Base-by-base conservation (phyloP, 2,888 invertebrate genomes). In the Bombylius major region DNA sequence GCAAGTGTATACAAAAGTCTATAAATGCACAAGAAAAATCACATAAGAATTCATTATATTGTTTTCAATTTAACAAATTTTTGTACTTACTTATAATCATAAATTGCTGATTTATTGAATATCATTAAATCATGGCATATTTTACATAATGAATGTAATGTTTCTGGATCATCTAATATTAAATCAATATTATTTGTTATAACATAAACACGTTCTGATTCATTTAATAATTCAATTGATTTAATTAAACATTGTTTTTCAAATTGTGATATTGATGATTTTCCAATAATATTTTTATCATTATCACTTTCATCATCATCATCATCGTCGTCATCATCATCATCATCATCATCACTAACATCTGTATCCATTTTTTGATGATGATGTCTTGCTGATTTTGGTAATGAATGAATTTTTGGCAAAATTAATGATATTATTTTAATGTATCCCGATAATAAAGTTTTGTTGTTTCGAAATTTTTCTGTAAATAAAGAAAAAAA, bases 41-140 rank as follows among this genome's bases (percentile, higher is more conserved):
- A 9, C 39, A 8, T 45, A 11, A 31, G 55, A 46, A 55, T 14
- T 48, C 49, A 23, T 23, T 23, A 23, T 23, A 2, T 23, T 23
- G 3, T 23, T n/a, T n/a, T 23, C 23, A 23, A 23, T 23, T 23
- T 23, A 23, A 23, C 23, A 55, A 57, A 55, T 13, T n/a, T 45
- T 44, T 50, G 9, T 54, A 68, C 76, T 71, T 70, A 88, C 89
- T 89, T 87, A 75, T 87, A 89, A 68, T 88, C 89, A 69, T 90
- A 89, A 62, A 92, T 79, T 1, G 91, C 87, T 69, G 87, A 79
- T 69, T 85, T 85, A 68, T 89, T 86, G 63, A 88, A 86, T 62
- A 89, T 78, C 68, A 94, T 76, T 52, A 94, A 76, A 72, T 89
- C 86, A 73, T 94, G 90, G 67, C 91, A 91, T 54, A 94, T 80